phyloP scores from a whole-genome alignment of 92 coral and sea anemone genomes.

The Scolanthus callimorphus region DNA sequence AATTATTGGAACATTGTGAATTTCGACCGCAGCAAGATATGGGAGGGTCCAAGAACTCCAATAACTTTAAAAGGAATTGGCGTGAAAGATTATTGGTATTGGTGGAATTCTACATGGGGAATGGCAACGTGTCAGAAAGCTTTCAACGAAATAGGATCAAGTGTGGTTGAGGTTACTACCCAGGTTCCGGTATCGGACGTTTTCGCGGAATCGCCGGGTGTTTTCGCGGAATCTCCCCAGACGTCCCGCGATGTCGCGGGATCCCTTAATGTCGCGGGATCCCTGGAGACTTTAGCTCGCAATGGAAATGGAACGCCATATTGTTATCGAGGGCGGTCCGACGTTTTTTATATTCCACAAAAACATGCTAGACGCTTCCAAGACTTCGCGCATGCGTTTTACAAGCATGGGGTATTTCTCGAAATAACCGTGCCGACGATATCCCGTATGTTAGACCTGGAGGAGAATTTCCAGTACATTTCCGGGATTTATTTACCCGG shows the following conservation, averaged over 20 bases:
- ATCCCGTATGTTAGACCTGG: slow-evolving; percentile 63
- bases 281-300: slow-evolving; percentile 26
- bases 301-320: slow-evolving; percentile 51
- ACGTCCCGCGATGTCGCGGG: not conserved
- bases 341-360: slow-evolving; percentile 71
- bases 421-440: slow-evolving; percentile 92
- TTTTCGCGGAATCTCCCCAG: too few species aligned
- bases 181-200: not conserved
- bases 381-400: slow-evolving; percentile 59
- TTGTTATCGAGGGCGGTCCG: slow-evolving; percentile 84
- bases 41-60: slow-evolving; percentile 79
- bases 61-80: slow-evolving; percentile 34
- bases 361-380: slow-evolving; percentile 55
- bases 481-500: slow-evolving; percentile 90
- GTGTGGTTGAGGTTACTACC: slow-evolving; percentile 4
- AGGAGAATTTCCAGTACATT: slow-evolving; percentile 54
- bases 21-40: slow-evolving; percentile 53
- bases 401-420: slow-evolving; percentile 74
- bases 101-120: slow-evolving; percentile 87
- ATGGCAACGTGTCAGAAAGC: slow-evolving; percentile 69
- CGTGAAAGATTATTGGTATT: slow-evolving; percentile 62
- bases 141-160: slow-evolving; percentile 57
- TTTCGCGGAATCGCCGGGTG: too few species aligned
- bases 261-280: slow-evolving; percentile 3
- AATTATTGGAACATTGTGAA: slow-evolving; percentile 76